A percentile compares a stretch with the other conserved stretches of the same genome.
Evolutionary conservation across 2,797 vertebrate genomes (phyloP).

Genomic region (Tadarida brasiliensis): DNA sequence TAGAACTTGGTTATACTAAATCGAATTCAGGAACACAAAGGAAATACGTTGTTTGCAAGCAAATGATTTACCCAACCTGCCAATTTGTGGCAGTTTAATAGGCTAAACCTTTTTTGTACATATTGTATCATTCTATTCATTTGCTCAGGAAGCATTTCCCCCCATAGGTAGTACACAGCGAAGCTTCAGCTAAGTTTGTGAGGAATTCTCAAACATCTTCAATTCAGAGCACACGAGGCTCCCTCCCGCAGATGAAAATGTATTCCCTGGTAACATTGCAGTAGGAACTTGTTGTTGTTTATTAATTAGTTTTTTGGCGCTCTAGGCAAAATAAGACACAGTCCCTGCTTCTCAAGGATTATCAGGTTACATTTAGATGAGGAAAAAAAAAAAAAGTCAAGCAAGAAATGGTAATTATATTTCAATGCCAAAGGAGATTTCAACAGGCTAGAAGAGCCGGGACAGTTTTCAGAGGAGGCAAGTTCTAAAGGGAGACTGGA

Average conservation of each 20-base stretch:
- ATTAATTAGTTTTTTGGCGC: conserved; percentile 12
- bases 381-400: neutral
- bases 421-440: neutral
- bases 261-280: neutral
- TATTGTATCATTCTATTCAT: neutral
- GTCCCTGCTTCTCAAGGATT: neutral
- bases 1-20: neutral
- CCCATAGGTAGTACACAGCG: neutral
- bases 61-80: conserved; percentile 20
- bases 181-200: neutral
- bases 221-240: neutral
- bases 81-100: neutral
- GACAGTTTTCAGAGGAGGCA: neutral
- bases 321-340: neutral
- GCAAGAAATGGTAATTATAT: neutral
- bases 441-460: neutral
- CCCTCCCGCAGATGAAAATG: neutral
- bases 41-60: neutral
- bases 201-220: conserved; percentile 19
- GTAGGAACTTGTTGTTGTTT: neutral
- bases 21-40: neutral
- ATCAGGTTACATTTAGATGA: conserved; percentile 41
- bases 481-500: conserved; percentile 21
- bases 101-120: neutral
- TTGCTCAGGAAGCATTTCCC: neutral